Evolutionary conservation across 2,888 invertebrate genomes (phyloP).

Genomic region (Ditylenchus weischeri): DNA sequence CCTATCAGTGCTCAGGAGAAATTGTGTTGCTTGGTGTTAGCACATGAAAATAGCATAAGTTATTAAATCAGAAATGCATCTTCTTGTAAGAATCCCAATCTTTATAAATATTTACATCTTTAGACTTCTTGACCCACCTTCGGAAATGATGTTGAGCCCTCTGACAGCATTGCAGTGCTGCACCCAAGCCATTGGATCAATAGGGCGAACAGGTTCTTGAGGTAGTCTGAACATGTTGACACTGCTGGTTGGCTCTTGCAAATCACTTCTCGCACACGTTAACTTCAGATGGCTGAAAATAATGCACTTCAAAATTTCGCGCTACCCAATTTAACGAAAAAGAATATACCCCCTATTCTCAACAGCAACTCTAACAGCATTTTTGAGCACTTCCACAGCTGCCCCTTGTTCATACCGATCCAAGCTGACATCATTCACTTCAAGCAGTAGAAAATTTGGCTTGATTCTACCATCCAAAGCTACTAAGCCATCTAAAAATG

Average conservation of each 20-base stretch:
- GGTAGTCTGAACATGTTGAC: conserved; percentile 26
- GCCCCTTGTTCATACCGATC: conserved; percentile 22
- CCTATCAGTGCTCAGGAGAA: no score
- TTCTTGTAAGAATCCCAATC: no score
- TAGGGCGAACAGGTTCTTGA: conserved; percentile 31
- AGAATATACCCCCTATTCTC: conserved; percentile 20
- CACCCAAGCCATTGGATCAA: conserved; percentile 38
- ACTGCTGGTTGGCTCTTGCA: conserved; percentile 2
- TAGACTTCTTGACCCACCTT: conserved; percentile 20
- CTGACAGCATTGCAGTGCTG: conserved; percentile 28
- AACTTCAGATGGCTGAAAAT: conserved; percentile 26
- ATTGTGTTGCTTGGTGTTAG: no score
- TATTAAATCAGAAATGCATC: not conserved
- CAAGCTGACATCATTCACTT: conserved; percentile 32
- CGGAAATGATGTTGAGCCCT: conserved; percentile 24
- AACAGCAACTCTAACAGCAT: conserved; percentile 19
- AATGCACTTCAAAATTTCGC: no score
- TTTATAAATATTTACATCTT: no score
- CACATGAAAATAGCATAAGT: not conserved
- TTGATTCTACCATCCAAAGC: conserved; percentile 36
- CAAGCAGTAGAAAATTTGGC: conserved; percentile 30
- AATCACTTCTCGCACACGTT: conserved; percentile 26
- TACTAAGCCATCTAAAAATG: conserved; percentile 27
- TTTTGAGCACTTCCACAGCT: conserved; percentile 28
- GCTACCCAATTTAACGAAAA: conserved; percentile 3